Evolutionary conservation across 2,113 vertebrate genomes (phyloP), one percentile per base, ranked within the genome.

Genomic region (Lampris megalopsis): DNA sequence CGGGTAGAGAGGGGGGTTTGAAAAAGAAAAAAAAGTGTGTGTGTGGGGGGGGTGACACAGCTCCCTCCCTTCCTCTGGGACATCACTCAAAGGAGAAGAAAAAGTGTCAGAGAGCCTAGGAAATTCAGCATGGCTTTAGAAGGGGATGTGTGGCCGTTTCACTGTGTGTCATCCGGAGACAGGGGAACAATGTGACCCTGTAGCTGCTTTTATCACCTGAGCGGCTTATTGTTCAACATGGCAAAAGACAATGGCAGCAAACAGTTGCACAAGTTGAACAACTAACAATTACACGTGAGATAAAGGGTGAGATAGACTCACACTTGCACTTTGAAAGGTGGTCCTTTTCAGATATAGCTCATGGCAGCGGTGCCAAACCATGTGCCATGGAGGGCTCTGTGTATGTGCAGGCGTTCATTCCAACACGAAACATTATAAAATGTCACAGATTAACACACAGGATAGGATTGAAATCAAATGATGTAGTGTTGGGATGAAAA

Each of bases 51-150:
- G 67, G 71, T 77, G 80, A 80, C 89, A 85, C 57, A 62, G 80
- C 49, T 87, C 83, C 86, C 80, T 82, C 24, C 36, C 65, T 84
- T 90, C 68, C 91, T 91, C 87, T 87, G 83, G 84, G 74, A 66
- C 90, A 91, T 92, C 83, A 91, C 75, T 91, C 81, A 89, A 83
- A 74, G 75, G 77, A 83, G 81, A 86, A 88, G 74, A 79, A 75
- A 86, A 85, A 87, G 86, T 90, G 90, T 80, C 79, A 83, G 9
- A 38, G 79, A 80, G 75, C 69, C 3, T 50, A 42, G 60, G 81
- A 73, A 67, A 86, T 56, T 53, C 68, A 71, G 83, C 53, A 66
- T 35, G 71, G 74, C 41, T 65, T 24, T 62, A 66, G 40, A 48
- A 58, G 9, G 37, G 49, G 48, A 1, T 60, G 59, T 69, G 69